Evolutionary conservation across 1,140 invertebrate genomes (phyloP), one percentile per base, ranked within the genome.

Genomic region (Drosophila repleta): DNA sequence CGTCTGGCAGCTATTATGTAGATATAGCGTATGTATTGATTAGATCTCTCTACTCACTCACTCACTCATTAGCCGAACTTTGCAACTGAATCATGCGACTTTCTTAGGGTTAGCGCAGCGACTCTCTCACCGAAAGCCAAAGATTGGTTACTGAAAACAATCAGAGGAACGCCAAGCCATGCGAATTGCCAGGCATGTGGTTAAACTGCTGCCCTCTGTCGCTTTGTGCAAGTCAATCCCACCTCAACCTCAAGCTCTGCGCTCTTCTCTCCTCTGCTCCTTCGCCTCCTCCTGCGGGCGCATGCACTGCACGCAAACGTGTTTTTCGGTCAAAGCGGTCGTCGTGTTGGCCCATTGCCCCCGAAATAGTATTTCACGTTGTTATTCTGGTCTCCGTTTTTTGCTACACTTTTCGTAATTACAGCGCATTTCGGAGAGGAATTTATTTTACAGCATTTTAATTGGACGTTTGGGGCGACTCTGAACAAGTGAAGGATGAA

Each of bases 331-430:
- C 21, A 26, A 17, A 43, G 43, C 53, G 55, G 46, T 21, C n/a
- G 64, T 13, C 18, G 45, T 43, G n/a, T 43, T 43, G 15, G n/a
- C 39, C 39, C 39, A 17, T 43, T 43, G 39, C n/a, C 39, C 32
- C 11, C 32, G n/a, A 35, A 35, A 75, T 74, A 65, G 43, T 69
- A 68, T 48, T 53, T 68, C 66, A 53, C 74, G 55, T 85, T 85
- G 65, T 83, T 72, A 43, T 48, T 67, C 51, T 43, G 43, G 20
- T 57, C 10, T 53, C 43, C 18, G 41, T 17, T 61, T 62, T 61
- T 51, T 65, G 46, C 52, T 70, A 52, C 49, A 48, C 57, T 48
- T 32, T 32, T 56, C 51, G 68, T 85, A 85, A 85, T 85, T 80
- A 61, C 68, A 64, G 68, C 53, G 45, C 51, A 62, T 52, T 35